Evolutionary conservation across 1,140 invertebrate genomes (phyloP).

Genomic region (Potamilus streckersoni): DNA sequence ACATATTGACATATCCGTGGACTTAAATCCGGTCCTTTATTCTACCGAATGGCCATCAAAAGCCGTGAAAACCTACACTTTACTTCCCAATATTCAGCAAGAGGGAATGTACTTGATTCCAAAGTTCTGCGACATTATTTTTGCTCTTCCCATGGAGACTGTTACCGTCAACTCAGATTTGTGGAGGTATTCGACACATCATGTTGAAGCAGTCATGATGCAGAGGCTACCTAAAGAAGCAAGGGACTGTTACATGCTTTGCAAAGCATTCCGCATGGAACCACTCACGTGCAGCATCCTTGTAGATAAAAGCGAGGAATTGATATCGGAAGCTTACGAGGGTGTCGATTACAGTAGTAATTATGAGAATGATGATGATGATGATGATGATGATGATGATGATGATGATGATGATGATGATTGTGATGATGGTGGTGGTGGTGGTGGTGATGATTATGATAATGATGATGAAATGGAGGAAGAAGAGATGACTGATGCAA

Average conservation of each 20-base stretch:
- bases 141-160: not conserved
- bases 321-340: not conserved
- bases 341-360: not conserved
- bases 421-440: not conserved
- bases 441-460: not conserved
- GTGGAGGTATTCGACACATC: constrained; percentile 11
- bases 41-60: not conserved
- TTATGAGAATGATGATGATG: not conserved
- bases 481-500: not conserved
- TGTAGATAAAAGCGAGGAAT: not conserved
- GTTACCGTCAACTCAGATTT: not conserved
- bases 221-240: not conserved
- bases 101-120: constrained; percentile 13
- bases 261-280: constrained; percentile 23
- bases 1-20: constrained; percentile 7
- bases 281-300: constrained; percentile 10
- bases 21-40: constrained; percentile 13
- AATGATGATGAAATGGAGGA: not conserved
- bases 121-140: not conserved
- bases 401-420: not conserved
- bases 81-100: not conserved
- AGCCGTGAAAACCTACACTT: not conserved
- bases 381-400: not conserved
- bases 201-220: constrained; percentile 18
- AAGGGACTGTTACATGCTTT: constrained; percentile 13